Evolutionary conservation across 2,113 vertebrate species (phyloP).

Genomic region (Sylvilagus bachmani): DNA sequence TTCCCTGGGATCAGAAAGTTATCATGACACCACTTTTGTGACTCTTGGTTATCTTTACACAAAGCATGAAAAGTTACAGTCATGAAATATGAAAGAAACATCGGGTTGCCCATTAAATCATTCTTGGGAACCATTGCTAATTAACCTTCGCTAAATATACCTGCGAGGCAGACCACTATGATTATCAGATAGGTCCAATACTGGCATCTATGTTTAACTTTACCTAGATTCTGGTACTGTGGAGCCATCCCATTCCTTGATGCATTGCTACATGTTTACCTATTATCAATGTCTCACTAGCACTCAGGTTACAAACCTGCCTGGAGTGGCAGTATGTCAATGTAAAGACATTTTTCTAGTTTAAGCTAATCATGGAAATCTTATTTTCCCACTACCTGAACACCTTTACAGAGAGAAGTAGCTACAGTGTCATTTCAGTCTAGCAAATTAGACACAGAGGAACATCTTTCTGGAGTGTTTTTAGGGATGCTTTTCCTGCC

Average conservation of each 20-base stretch:
- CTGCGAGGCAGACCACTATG: not conserved
- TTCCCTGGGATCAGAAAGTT: not conserved
- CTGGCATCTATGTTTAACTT: not conserved
- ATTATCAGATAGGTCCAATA: not conserved
- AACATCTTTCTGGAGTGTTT: not conserved
- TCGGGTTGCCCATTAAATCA: not conserved
- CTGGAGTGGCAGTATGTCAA: not conserved
- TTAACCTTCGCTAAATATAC: not conserved
- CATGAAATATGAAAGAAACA: not conserved
- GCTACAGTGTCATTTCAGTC: not conserved
- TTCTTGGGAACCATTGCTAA: not conserved
- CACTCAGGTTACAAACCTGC: not conserved
- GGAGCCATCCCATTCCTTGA: not conserved
- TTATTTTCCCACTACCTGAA: not conserved
- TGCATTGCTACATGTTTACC: not conserved
- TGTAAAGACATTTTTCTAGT: not conserved
- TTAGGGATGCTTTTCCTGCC: too few species aligned
- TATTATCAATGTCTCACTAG: not conserved
- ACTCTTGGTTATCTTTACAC: not conserved
- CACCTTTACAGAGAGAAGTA: not conserved
- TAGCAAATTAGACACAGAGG: not conserved
- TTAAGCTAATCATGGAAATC: not conserved
- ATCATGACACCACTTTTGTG: not conserved
- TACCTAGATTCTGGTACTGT: not conserved
- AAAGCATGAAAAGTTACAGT: not conserved